Evolutionary conservation across 2,113 vertebrate species (phyloP).

Genomic region (Struthio camelus): DNA sequence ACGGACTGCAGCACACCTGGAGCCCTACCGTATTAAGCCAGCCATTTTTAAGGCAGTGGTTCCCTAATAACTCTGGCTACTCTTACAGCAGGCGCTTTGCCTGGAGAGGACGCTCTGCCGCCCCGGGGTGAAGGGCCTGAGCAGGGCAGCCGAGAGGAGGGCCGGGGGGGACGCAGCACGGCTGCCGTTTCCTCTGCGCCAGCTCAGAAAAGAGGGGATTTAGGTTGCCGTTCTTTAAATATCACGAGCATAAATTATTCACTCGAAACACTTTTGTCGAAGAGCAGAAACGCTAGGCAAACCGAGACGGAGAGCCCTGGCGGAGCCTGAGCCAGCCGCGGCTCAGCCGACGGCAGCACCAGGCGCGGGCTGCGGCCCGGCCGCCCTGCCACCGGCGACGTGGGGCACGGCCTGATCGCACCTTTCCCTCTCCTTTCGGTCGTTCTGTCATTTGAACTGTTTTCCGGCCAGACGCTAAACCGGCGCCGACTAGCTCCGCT

Average conservation of each 20-base stretch:
- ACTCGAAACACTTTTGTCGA: conserved; percentile 29
- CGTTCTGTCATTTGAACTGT: conserved; percentile 38
- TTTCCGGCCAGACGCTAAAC: background rate
- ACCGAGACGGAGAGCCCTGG: conserved; percentile 5
- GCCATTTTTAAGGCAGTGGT: background rate
- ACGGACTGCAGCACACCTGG: background rate
- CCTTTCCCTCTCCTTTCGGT: background rate
- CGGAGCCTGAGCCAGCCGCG: background rate
- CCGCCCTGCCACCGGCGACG: background rate
- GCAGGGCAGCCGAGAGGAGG: background rate
- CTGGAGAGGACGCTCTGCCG: background rate
- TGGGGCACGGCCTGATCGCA: conserved; percentile 41
- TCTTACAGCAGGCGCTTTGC: background rate
- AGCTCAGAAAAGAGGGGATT: conserved; percentile 26
- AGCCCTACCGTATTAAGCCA: background rate
- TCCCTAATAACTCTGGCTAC: too few relatives aligned
- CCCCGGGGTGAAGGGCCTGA: background rate
- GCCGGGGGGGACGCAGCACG: background rate
- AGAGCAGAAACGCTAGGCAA: conserved; percentile 18
- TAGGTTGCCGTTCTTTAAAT: conserved; percentile 57
- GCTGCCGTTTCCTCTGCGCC: conserved; percentile 2
- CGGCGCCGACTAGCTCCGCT: too few relatives aligned
- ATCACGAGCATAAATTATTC: conserved; percentile 66
- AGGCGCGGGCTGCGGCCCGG: background rate
- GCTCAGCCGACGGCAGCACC: conserved; percentile 5